These are phyloP conservation scores for Irena cyanogastra DNA, from an alignment of 2,113 vertebrate genomes.

Conservation along the genomic window DNA sequence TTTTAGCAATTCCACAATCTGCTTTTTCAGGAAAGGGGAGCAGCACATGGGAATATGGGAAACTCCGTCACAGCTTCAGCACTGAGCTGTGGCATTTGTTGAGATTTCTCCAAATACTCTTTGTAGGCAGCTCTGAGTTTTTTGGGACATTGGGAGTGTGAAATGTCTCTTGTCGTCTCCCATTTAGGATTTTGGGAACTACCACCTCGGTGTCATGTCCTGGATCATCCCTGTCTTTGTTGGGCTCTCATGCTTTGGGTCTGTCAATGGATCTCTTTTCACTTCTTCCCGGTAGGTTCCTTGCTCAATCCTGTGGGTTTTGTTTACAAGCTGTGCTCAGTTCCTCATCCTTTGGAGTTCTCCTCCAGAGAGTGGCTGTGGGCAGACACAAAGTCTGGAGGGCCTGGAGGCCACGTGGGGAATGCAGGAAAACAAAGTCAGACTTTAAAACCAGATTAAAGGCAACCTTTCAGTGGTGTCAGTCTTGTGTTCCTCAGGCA, in stretches of 20 bases:
- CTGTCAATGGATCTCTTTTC: constrained; percentile 95
- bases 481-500: background rate
- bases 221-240: constrained; percentile 98
- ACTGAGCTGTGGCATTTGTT: background rate
- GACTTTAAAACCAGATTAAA: background rate
- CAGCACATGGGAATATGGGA: background rate
- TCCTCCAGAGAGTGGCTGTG: background rate
- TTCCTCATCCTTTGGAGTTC: background rate
- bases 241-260: constrained; percentile 95
- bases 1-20: background rate
- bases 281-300: constrained; percentile 89
- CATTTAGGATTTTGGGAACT: constrained; percentile 88
- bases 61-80: background rate
- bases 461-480: background rate
- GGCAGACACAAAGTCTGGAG: background rate
- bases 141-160: background rate
- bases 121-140: background rate
- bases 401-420: background rate
- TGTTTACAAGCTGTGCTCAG: background rate
- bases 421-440: background rate
- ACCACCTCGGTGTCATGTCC: constrained; percentile 89
- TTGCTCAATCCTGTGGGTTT: background rate
- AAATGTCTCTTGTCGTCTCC: background rate
- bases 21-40: background rate
- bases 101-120: background rate